Conservation (phyloP, 2,888 invertebrate genomes). For the Nephrotoma flavescens region DNA sequence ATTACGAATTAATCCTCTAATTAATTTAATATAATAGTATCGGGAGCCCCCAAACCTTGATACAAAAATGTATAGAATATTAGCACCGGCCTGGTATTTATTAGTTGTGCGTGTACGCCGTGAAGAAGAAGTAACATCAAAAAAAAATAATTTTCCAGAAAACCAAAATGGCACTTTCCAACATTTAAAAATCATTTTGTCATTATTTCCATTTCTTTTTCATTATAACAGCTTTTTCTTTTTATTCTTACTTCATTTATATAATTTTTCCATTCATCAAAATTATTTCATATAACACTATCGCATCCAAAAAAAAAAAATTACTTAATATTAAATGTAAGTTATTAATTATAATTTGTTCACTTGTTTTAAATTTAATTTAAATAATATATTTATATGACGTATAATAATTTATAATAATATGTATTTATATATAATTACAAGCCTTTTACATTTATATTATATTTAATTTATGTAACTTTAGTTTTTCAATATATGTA, state of each 20-base stretch:
- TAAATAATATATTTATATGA: background rate
- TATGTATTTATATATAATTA: background rate
- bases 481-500: background rate
- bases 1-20: too few relatives aligned
- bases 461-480: background rate
- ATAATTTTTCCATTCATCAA: background rate
- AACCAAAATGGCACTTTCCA: background rate
- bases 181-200: background rate
- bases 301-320: background rate
- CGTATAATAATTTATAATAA: background rate
- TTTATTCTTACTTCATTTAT: background rate
- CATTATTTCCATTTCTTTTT: background rate
- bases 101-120: too few relatives aligned
- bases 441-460: background rate
- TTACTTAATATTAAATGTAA: background rate
- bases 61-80: too few relatives aligned
- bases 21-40: too few relatives aligned
- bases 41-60: too few relatives aligned
- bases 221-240: background rate
- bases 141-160: too few relatives aligned
- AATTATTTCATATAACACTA: background rate
- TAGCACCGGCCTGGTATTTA: too few relatives aligned
- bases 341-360: background rate
- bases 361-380: background rate
- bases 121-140: too few relatives aligned